These are phyloP conservation scores for Microtus pennsylvanicus DNA, from an alignment of 2,113 vertebrate species.

Conservation along the genomic window DNA sequence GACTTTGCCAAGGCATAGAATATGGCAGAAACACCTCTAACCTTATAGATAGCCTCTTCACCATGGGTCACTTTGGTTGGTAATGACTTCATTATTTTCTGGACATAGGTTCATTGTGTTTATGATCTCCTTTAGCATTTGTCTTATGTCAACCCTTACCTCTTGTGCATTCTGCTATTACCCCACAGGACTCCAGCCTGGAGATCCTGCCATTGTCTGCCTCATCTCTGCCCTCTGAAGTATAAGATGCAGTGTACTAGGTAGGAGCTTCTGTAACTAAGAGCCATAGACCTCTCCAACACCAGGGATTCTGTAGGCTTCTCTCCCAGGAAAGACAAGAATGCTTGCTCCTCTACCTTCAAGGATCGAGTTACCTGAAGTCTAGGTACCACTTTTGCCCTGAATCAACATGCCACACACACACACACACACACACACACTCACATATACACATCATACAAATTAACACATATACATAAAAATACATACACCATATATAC, in stretches of 20 bases:
- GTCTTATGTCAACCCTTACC: not conserved
- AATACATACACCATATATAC: not conserved
- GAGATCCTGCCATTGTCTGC: not conserved
- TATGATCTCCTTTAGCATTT: not conserved
- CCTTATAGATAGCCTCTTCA: too few relatives aligned
- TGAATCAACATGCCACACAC: not conserved
- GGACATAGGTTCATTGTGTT: not conserved
- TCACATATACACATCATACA: not conserved
- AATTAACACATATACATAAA: not conserved
- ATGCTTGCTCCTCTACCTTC: not conserved
- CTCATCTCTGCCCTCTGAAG: not conserved
- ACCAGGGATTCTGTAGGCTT: too few relatives aligned
- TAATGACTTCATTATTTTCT: not conserved
- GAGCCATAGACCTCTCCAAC: not conserved
- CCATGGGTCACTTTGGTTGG: fast-evolving
- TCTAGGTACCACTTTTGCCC: not conserved
- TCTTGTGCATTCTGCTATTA: not conserved
- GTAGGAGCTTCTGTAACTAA: not conserved
- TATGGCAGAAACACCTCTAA: fast-evolving
- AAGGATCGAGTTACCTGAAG: not conserved
- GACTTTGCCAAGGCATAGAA: not conserved
- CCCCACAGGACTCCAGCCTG: not conserved
- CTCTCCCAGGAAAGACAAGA: not conserved
- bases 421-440: not conserved
- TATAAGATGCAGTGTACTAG: not conserved